Conservation (phyloP, 2,797 vertebrate genomes). For the Synaphobranchus kaupii region DNA sequence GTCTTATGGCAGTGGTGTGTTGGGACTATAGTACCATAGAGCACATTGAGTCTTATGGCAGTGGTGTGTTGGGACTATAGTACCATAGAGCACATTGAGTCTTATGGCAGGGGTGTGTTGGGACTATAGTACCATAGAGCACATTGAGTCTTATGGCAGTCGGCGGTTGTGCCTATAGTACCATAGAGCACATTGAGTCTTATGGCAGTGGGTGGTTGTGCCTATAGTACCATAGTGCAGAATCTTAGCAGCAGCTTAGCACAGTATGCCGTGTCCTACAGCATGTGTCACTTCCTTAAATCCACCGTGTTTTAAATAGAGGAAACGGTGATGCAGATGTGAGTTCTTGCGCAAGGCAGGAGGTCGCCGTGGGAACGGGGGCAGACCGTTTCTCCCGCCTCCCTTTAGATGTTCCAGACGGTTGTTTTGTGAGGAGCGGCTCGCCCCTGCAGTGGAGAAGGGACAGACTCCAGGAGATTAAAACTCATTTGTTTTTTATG, state of each 20-base stretch:
- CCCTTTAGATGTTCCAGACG: background rate
- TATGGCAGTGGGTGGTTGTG: no score
- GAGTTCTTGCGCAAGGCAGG: background rate
- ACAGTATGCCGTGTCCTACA: background rate
- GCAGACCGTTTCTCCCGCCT: background rate
- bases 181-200: no score
- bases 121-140: no score
- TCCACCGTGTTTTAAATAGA: constrained; percentile 41
- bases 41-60: no score
- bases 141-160: no score
- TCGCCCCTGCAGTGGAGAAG: background rate
- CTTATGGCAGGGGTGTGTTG: no score
- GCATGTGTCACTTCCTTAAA: constrained; percentile 49
- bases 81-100: no score
- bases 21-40: no score
- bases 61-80: no score
- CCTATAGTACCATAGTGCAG: no score
- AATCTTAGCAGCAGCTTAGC: background rate
- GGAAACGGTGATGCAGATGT: constrained; percentile 48
- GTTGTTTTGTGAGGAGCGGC: background rate
- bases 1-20: no score
- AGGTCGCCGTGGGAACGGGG: background rate
- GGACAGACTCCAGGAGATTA: background rate
- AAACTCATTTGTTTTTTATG: background rate
- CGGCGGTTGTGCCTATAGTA: no score